These are phyloP conservation scores for Falco berigora DNA, from an alignment of 2,797 vertebrate genomes.

Conservation along the genomic window DNA sequence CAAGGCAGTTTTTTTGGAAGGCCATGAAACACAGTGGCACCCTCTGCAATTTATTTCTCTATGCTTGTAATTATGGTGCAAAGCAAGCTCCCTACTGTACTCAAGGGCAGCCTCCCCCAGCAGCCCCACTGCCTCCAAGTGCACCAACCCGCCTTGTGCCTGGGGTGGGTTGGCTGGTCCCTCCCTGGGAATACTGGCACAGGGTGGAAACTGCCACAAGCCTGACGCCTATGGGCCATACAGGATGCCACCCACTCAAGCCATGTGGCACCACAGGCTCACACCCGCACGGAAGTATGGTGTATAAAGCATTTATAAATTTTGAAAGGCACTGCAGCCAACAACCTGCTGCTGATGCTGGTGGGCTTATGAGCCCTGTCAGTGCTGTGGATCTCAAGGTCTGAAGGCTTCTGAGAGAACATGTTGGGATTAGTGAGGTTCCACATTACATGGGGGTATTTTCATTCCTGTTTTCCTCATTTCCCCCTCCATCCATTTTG, in stretches of 20 bases:
- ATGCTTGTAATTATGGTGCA: background rate
- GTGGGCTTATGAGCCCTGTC: background rate
- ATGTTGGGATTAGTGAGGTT: background rate
- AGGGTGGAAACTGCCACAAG: background rate
- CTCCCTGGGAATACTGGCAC: accelerated
- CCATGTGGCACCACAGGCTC: background rate
- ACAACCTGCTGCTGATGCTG: background rate
- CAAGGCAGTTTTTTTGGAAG: background rate
- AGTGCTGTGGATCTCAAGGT: background rate
- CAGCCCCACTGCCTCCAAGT: background rate
- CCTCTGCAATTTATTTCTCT: background rate
- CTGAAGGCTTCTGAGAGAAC: background rate
- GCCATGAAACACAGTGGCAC: background rate
- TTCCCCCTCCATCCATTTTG: background rate
- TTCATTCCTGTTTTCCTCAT: background rate
- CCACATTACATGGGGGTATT: background rate
- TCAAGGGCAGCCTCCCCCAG: background rate
- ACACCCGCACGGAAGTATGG: background rate
- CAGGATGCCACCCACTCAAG: background rate
- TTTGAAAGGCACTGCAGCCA: background rate
- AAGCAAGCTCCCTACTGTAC: background rate
- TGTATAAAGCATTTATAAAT: background rate
- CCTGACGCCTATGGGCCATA: accelerated
- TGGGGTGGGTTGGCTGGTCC: background rate
- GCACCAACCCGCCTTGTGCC: background rate